These are phyloP conservation scores for Parotocinclus haroldoi DNA, from an alignment of 2,797 vertebrate genomes.

Conservation along the genomic window DNA sequence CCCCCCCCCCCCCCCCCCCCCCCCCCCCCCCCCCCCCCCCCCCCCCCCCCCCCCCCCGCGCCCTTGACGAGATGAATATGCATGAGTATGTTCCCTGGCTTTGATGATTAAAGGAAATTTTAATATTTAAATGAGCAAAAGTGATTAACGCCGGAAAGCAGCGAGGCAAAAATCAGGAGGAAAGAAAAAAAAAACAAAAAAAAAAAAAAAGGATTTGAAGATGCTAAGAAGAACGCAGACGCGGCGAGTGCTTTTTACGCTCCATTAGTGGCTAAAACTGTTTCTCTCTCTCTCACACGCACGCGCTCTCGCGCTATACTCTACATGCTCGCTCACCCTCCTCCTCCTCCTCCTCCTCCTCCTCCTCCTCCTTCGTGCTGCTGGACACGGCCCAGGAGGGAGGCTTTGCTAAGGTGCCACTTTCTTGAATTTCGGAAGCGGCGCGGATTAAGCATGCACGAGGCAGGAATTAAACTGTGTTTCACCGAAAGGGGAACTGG, in stretches of 20 bases:
- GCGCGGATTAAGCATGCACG: constrained; percentile 37
- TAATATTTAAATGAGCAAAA: constrained; percentile 99
- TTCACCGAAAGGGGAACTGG: background rate
- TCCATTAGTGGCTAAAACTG: constrained; percentile 58
- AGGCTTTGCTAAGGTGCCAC: constrained; percentile 58
- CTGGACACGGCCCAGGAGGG: constrained; percentile 59
- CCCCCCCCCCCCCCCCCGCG: constrained; percentile 33
- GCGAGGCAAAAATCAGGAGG: constrained; percentile 63
- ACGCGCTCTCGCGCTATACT: background rate
- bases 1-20: constrained; percentile 43
- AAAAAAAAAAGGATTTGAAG: constrained; percentile 68
- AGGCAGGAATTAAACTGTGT: constrained; percentile 39
- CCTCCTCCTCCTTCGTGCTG: constrained; percentile 3
- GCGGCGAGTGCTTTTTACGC: constrained; percentile 59
- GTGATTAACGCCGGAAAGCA: constrained; percentile 90
- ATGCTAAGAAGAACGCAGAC: constrained; percentile 66
- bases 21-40: constrained; percentile 40
- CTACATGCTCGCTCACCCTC: constrained; percentile 7
- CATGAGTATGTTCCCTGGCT: constrained; percentile 93
- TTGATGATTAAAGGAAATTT: constrained; percentile 99
- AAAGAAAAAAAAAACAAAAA: no score
- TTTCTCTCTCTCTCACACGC: constrained; percentile 22
- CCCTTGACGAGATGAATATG: constrained; percentile 91
- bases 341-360: constrained; percentile 23
- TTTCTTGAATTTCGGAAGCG: constrained; percentile 47